Evolutionary conservation across 2,888 invertebrate genomes (phyloP).

Genomic region (Polyploca ridens): DNA sequence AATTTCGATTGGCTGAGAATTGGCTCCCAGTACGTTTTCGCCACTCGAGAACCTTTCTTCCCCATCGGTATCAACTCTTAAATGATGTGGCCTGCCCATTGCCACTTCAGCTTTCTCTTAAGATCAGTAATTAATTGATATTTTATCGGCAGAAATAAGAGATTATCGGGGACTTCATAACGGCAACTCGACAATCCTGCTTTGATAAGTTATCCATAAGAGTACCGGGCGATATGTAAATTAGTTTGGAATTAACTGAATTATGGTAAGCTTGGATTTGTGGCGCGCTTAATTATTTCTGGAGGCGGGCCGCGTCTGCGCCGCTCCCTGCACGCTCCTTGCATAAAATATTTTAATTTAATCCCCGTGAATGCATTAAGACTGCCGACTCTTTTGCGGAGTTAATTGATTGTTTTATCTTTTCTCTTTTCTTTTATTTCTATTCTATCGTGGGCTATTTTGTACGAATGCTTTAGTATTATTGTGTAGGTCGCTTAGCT

Average conservation of each 20-base stretch:
- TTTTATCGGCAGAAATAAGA: neutral
- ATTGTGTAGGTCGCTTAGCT: too few relatives aligned
- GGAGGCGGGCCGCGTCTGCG: constrained; percentile 18
- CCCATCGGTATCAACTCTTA: too few relatives aligned
- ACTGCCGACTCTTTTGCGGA: constrained; percentile 26
- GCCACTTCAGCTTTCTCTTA: too few relatives aligned
- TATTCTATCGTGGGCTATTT: neutral
- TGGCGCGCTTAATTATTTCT: constrained; percentile 54
- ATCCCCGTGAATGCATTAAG: constrained; percentile 53
- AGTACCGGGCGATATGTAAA: constrained; percentile 43
- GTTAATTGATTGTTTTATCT: constrained; percentile 41
- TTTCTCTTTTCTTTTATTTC: constrained; percentile 16
- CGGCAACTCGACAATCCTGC: constrained; percentile 23
- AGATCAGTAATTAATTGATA: neutral
- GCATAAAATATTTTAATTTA: constrained; percentile 65
- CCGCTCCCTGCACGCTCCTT: constrained; percentile 34
- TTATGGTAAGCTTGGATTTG: constrained; percentile 63
- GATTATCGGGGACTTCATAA: constrained; percentile 23
- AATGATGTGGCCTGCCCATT: too few relatives aligned
- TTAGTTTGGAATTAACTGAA: constrained; percentile 47
- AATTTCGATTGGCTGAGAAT: too few relatives aligned
- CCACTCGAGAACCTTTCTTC: too few relatives aligned
- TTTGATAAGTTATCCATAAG: constrained; percentile 46
- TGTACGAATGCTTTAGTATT: too few relatives aligned
- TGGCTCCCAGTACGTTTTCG: too few relatives aligned